Conservation (phyloP, 2,888 invertebrate species). For the Reticulitermes lucifugus region DNA sequence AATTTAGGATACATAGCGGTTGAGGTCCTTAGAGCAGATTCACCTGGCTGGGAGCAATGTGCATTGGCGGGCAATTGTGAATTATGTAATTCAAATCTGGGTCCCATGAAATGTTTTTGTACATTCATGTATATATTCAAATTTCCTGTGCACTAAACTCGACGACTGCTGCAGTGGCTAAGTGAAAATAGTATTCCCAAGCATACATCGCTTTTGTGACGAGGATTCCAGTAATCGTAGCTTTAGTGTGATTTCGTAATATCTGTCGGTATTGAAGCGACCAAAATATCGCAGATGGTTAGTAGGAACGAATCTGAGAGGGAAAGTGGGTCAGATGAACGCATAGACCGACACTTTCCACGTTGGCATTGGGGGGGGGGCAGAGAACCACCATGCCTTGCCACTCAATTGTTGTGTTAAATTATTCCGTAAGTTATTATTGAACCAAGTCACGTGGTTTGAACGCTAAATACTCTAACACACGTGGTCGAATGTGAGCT, state of each 20-base stretch:
- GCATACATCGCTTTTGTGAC: neutral
- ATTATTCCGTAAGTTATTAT: conserved; percentile 45
- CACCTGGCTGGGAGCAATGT: too few relatives aligned
- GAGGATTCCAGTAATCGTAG: neutral
- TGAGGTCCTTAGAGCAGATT: too few relatives aligned
- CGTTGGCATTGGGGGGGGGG: conserved; percentile 2
- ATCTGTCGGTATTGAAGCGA: neutral
- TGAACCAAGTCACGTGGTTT: conserved; percentile 34
- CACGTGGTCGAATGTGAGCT: conserved; percentile 45
- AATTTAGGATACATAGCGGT: too few relatives aligned
- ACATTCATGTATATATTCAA: too few relatives aligned
- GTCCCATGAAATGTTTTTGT: too few relatives aligned
- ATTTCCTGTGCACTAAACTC: too few relatives aligned
- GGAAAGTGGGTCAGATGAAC: conserved; percentile 39
- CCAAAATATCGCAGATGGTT: conserved; percentile 10
- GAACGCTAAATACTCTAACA: conserved; percentile 12
- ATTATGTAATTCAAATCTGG: too few relatives aligned
- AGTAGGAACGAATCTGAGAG: conserved; percentile 9
- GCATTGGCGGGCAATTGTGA: too few relatives aligned
- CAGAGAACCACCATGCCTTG: conserved; percentile 12
- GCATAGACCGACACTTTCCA: conserved; percentile 38
- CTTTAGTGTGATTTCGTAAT: neutral
- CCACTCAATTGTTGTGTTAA: conserved; percentile 46
- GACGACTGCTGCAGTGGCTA: too few relatives aligned
- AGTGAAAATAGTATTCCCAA: too few relatives aligned